Evolutionary conservation across 2,113 vertebrate species (phyloP).

Genomic region (Cervus canadensis): DNA sequence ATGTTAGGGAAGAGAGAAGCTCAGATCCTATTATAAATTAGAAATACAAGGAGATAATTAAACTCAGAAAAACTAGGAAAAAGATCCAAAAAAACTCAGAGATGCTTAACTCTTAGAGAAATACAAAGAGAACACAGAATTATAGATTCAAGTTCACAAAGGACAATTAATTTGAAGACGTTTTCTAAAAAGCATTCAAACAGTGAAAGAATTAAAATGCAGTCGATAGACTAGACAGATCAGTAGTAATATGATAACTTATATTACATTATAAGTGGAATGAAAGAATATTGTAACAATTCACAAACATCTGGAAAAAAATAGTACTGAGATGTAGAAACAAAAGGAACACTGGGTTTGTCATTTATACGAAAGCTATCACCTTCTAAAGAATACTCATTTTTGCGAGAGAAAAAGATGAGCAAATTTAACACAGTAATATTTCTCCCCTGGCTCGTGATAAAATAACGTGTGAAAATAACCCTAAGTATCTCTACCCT

Average conservation of each 20-base stretch:
- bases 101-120: not conserved
- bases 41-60: not conserved
- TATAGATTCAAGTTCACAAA: conserved; percentile 14
- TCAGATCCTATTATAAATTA: not conserved
- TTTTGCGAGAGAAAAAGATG: not conserved
- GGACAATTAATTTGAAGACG: conserved; percentile 7
- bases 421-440: conserved; percentile 11
- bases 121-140: not conserved
- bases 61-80: not conserved
- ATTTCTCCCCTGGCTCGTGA: not conserved
- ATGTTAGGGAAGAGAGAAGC: not conserved
- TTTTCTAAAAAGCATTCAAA: not conserved
- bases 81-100: not conserved
- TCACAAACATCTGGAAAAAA: not conserved
- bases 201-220: not conserved
- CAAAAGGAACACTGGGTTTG: not conserved
- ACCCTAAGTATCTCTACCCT: not conserved
- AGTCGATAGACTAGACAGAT: not conserved
- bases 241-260: not conserved
- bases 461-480: conserved; percentile 12
- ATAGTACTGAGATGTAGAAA: not conserved
- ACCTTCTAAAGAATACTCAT: not conserved
- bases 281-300: not conserved
- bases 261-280: not conserved
- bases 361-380: not conserved